phyloP scores from a whole-genome alignment of 2,113 vertebrate species.

The Arenaria interpres region DNA sequence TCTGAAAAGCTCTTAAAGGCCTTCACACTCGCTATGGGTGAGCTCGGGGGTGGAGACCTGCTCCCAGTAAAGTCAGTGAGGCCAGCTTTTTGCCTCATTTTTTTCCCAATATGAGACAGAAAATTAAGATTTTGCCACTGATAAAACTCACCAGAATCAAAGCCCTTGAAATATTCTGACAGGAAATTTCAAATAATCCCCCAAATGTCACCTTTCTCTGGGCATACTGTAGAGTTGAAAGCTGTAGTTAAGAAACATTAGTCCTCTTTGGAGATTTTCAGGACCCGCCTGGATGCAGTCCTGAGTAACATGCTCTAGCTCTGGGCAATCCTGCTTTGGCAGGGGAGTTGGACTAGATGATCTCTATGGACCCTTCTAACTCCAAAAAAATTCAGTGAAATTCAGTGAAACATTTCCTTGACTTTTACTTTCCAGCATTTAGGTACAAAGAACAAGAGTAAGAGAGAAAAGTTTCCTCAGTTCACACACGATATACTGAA shows the following conservation, averaged over 20 bases:
- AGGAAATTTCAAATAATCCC: not conserved
- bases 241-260: not conserved
- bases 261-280: too few relatives aligned
- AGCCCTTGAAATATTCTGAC: not conserved
- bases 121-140: not conserved
- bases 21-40: not conserved
- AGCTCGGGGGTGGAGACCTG: not conserved
- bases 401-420: not conserved
- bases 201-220: not conserved
- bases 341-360: too few relatives aligned
- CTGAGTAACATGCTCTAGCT: too few relatives aligned
- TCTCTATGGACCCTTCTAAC: too few relatives aligned
- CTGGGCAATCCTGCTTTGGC: too few relatives aligned
- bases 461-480: fast-evolving
- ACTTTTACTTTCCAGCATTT: not conserved
- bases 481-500: not conserved
- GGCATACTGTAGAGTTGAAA: not conserved
- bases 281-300: too few relatives aligned
- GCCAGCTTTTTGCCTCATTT: not conserved
- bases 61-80: not conserved
- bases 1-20: not conserved
- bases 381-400: too few relatives aligned
- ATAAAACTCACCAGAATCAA: not conserved
- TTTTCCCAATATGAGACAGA: not conserved
- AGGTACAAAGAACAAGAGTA: not conserved